Evolutionary conservation across 2,797 vertebrate genomes (phyloP).

Genomic region (Naso thynnoides): DNA sequence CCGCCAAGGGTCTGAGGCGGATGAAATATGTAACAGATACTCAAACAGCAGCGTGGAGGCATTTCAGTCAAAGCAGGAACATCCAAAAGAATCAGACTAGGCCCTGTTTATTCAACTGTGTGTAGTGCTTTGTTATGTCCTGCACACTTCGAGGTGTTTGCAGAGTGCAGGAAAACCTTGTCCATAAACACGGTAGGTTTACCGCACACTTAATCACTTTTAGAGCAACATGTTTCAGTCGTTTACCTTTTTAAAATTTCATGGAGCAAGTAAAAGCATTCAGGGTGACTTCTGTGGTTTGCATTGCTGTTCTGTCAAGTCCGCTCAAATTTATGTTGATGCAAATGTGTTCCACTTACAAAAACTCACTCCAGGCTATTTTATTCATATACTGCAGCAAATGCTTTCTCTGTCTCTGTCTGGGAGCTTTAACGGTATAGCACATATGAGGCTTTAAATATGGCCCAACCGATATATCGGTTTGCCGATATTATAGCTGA

Average conservation of each 20-base stretch:
- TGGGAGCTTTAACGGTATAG: constrained; percentile 21
- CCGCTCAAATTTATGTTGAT: constrained; percentile 54
- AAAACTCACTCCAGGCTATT: constrained; percentile 33
- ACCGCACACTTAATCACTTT: constrained; percentile 54
- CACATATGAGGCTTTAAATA: too few species aligned
- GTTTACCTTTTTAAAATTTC: constrained; percentile 74
- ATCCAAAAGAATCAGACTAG: constrained; percentile 18
- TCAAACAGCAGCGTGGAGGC: constrained; percentile 9
- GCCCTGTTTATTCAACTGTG: constrained; percentile 45
- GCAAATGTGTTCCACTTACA: constrained; percentile 47
- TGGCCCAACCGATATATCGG: too few species aligned
- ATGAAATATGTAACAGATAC: constrained; percentile 53
- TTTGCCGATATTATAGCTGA: too few species aligned
- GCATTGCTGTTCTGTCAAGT: constrained; percentile 37
- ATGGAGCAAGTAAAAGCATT: constrained; percentile 66
- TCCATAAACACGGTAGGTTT: constrained; percentile 35
- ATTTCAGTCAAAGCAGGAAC: constrained; percentile 43
- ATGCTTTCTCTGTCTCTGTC: constrained; percentile 44
- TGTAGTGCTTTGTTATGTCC: constrained; percentile 11
- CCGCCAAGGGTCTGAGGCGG: constrained; percentile 37
- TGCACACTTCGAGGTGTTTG: constrained; percentile 40
- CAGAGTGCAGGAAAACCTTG: constrained; percentile 48
- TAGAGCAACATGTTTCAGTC: constrained; percentile 57
- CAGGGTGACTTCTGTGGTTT: constrained; percentile 20
- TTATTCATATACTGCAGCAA: constrained; percentile 41